Evolutionary conservation across 1,140 invertebrate species (phyloP).

Genomic region (Lethocerus indicus): DNA sequence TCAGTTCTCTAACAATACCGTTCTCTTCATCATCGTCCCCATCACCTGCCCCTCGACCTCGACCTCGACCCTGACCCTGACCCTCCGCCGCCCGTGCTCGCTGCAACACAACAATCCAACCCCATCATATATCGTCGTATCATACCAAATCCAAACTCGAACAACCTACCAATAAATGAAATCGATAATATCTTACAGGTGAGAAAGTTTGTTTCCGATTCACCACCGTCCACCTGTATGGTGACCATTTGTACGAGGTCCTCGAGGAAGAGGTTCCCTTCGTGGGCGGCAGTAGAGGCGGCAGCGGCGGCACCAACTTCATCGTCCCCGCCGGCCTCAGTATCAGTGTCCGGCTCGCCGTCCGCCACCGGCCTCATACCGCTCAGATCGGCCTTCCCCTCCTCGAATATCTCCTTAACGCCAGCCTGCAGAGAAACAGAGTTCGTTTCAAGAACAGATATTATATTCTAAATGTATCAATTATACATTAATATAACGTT

Average conservation of each 20-base stretch:
- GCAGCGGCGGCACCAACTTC: too few species aligned
- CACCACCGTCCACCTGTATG: conserved; percentile 32
- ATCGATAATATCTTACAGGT: conserved; percentile 20
- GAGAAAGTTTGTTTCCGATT: conserved; percentile 15
- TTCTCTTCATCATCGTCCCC: too few species aligned
- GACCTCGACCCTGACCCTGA: too few species aligned
- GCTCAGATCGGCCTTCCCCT: conserved; percentile 30
- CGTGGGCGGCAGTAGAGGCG: too few species aligned
- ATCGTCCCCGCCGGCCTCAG: too few species aligned
- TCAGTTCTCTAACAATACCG: conserved; percentile 24
- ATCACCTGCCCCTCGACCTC: too few species aligned
- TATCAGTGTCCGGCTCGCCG: too few species aligned
- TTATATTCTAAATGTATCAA: not conserved
- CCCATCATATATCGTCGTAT: not conserved
- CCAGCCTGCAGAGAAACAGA: conserved; percentile 30
- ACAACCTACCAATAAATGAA: not conserved
- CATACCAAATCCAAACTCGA: not conserved
- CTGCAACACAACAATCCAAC: conserved; percentile 7
- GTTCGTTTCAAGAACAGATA: too few species aligned
- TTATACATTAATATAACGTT: not conserved
- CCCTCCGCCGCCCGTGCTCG: too few species aligned
- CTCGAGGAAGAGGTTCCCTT: conserved; percentile 37
- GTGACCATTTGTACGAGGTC: conserved; percentile 41
- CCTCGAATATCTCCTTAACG: conserved; percentile 34
- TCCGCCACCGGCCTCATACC: conserved; percentile 31